phyloP scores from a whole-genome alignment of 2,888 invertebrate species.

The Pseudoips prasinana region DNA sequence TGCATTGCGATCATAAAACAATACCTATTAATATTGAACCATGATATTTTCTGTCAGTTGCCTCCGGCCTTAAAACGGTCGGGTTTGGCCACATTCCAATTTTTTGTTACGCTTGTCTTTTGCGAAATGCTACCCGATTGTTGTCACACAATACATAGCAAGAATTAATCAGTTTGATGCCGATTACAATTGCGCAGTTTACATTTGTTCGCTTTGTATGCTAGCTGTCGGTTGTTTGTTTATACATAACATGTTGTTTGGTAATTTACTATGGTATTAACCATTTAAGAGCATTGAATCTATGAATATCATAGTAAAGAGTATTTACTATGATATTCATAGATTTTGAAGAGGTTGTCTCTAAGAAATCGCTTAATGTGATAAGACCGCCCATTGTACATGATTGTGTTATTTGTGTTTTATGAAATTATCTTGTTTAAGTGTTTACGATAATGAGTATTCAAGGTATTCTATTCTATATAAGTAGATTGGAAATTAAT shows the following conservation, averaged over 20 bases:
- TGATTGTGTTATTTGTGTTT: too few relatives aligned
- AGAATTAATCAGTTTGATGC: slow-evolving; percentile 32
- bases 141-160: slow-evolving; percentile 22
- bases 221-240: slow-evolving; percentile 15
- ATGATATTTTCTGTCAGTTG: slow-evolving; percentile 52
- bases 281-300: too few relatives aligned
- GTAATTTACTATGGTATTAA: too few relatives aligned
- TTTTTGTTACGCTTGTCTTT: slow-evolving; percentile 44
- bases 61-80: slow-evolving; percentile 46
- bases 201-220: slow-evolving; percentile 21
- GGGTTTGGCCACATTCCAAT: slow-evolving; percentile 56
- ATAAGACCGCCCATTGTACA: too few relatives aligned
- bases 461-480: too few relatives aligned
- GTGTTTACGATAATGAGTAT: too few relatives aligned
- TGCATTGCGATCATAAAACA: slow-evolving; percentile 41
- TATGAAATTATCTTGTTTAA: too few relatives aligned
- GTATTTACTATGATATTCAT: too few relatives aligned
- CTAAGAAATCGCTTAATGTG: too few relatives aligned
- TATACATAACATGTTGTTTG: slow-evolving; percentile 5
- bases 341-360: too few relatives aligned
- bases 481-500: too few relatives aligned
- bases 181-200: slow-evolving; percentile 31
- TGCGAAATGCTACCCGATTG: slow-evolving; percentile 40
- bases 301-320: too few relatives aligned
- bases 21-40: slow-evolving; percentile 46